Evolutionary conservation across 2,113 vertebrate species (phyloP).

Genomic region (Lophius piscatorius): DNA sequence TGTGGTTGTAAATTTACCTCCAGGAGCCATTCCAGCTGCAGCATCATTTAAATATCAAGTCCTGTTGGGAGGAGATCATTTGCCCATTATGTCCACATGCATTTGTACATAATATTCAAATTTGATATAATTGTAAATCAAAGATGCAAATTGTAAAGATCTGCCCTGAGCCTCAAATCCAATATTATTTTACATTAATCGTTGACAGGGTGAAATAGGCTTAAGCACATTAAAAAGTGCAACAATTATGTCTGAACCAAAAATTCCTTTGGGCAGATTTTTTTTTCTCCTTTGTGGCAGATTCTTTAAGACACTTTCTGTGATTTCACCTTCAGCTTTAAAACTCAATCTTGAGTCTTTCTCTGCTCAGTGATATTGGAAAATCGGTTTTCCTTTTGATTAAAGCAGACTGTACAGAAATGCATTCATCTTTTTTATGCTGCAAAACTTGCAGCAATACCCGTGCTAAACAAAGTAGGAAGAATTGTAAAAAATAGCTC

Average conservation of each 20-base stretch:
- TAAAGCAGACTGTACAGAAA: neutral
- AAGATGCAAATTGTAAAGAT: neutral
- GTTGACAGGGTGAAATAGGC: neutral
- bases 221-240: neutral
- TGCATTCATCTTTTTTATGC: neutral
- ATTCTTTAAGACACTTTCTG: too few relatives aligned
- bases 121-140: constrained; percentile 28
- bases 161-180: neutral
- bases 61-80: constrained; percentile 21
- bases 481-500: constrained; percentile 31
- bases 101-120: neutral
- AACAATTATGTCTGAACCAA: neutral
- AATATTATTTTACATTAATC: constrained; percentile 10
- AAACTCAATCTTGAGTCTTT: too few relatives aligned
- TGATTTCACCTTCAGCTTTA: too few relatives aligned
- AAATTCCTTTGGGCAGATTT: too few relatives aligned
- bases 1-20: constrained; percentile 40
- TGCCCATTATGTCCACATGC: constrained; percentile 3
- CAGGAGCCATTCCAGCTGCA: constrained; percentile 6
- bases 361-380: too few relatives aligned
- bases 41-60: constrained; percentile 40
- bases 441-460: constrained; percentile 7
- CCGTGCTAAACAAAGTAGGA: constrained; percentile 27
- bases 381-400: constrained; percentile 7
- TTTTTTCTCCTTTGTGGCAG: neutral